A percentile compares a stretch with the other conserved stretches of the same genome.
Conservation (phyloP, 2,888 invertebrate species). For the Drosophila trichaetosa region DNA sequence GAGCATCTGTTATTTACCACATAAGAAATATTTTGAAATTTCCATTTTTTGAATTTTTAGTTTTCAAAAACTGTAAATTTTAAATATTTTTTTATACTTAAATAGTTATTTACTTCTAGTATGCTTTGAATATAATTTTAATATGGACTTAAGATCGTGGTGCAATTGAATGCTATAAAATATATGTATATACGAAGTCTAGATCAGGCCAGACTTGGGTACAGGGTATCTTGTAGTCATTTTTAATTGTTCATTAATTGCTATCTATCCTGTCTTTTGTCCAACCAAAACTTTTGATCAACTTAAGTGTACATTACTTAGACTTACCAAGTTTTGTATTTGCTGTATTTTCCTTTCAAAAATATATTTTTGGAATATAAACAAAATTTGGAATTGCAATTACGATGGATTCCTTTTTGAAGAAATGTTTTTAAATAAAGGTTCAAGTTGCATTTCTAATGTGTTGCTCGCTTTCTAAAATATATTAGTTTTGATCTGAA, state of each 20-base stretch:
- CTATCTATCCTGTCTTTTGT: slow-evolving; percentile 54
- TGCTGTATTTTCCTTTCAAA: slow-evolving; percentile 77
- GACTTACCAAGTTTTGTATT: slow-evolving; percentile 63
- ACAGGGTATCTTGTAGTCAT: slow-evolving; percentile 3
- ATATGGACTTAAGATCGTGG: background rate
- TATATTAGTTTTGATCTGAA: too few species aligned
- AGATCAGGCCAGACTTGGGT: background rate
- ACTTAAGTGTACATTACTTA: slow-evolving; percentile 59
- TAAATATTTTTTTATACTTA: slow-evolving; percentile 6
- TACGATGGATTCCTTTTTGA: too few species aligned
- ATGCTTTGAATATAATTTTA: slow-evolving; percentile 3
- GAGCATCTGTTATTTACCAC: slow-evolving; percentile 18
- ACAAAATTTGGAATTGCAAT: too few species aligned
- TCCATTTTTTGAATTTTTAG: slow-evolving; percentile 47
- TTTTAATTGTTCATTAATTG: slow-evolving; percentile 30
- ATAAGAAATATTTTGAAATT: slow-evolving; percentile 21
- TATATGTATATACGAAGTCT: background rate
- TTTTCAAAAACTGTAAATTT: slow-evolving; percentile 38
- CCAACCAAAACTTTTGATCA: slow-evolving; percentile 43
- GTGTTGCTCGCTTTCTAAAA: too few species aligned
- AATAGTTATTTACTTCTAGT: slow-evolving; percentile 18
- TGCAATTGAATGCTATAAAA: background rate
- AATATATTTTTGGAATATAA: slow-evolving; percentile 67
- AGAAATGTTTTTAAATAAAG: too few species aligned
- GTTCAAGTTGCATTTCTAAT: too few species aligned